These are phyloP conservation scores for Protobothrops mucrosquamatus DNA, from an alignment of 2,113 vertebrate genomes.

Conservation along the genomic window DNA sequence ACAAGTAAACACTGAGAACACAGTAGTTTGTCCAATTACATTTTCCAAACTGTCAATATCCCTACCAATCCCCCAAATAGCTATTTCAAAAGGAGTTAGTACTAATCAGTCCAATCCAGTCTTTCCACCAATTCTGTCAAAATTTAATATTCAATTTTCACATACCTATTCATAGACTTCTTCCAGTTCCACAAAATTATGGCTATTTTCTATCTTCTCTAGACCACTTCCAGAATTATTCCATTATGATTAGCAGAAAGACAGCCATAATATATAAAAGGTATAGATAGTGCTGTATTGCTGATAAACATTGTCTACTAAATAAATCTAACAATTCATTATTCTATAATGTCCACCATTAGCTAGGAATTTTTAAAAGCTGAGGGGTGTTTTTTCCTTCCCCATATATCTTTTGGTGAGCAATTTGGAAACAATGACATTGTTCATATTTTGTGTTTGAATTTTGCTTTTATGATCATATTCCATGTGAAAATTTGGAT, in stretches of 20 bases:
- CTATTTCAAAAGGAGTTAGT: not conserved
- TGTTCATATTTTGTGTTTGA: not conserved
- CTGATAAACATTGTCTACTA: not conserved
- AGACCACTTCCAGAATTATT: not conserved
- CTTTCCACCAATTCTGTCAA: not conserved
- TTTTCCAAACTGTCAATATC: no score
- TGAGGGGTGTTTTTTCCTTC: not conserved
- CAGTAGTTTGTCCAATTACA: not conserved
- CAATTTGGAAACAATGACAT: not conserved
- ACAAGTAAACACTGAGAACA: not conserved
- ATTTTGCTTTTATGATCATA: not conserved
- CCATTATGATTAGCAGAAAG: not conserved
- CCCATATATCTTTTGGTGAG: not conserved
- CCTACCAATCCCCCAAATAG: not conserved
- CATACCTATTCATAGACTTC: not conserved
- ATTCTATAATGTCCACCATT: not conserved
- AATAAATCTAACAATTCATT: not conserved
- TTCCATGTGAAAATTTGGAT: not conserved
- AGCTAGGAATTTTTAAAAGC: not conserved
- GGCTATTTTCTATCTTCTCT: conserved; percentile 14
- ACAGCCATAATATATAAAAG: not conserved
- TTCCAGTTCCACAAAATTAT: conserved; percentile 4
- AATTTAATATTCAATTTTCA: not conserved
- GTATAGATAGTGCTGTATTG: not conserved
- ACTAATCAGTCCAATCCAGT: not conserved